Percentiles rank a stretch among this genome's conserved stretches.
Evolutionary conservation across 2,888 invertebrate genomes (phyloP).

Genomic region (Eledone cirrhosa): DNA sequence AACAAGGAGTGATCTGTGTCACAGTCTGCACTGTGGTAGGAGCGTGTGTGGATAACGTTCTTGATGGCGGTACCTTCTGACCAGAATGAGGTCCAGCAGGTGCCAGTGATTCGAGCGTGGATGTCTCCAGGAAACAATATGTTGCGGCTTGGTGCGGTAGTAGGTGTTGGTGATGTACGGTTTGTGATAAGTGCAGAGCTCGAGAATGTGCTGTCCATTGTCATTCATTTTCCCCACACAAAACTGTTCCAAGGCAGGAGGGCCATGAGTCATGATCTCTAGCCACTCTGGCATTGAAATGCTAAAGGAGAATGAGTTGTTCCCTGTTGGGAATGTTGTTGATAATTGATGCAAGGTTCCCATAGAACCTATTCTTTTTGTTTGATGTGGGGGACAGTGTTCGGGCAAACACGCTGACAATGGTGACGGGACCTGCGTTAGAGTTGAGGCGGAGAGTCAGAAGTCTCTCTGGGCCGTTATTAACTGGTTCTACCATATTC

Average conservation of each 20-base stretch:
- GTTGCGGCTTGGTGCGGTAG: neutral
- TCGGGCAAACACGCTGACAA: neutral
- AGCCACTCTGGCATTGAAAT: neutral
- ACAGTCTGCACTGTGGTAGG: too few relatives aligned
- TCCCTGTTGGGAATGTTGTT: too few relatives aligned
- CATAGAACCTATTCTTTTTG: neutral
- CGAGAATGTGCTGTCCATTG: neutral
- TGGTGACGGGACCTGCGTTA: neutral
- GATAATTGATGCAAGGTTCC: too few relatives aligned
- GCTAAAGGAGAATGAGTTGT: too few relatives aligned
- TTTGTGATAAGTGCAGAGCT: too few relatives aligned
- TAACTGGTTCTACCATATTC: too few relatives aligned
- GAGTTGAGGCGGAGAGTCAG: neutral
- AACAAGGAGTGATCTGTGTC: too few relatives aligned
- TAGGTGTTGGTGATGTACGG: too few relatives aligned
- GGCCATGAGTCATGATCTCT: neutral
- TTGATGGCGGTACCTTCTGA: too few relatives aligned
- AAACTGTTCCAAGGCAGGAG: neutral
- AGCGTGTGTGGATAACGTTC: too few relatives aligned
- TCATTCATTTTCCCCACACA: neutral
- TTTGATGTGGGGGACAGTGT: neutral
- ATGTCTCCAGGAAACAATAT: too few relatives aligned
- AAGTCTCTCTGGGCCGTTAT: neutral
- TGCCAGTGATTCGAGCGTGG: neutral
- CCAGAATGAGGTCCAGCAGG: neutral